Conservation (phyloP, 2,888 invertebrate genomes). For the Apantesis nais region DNA sequence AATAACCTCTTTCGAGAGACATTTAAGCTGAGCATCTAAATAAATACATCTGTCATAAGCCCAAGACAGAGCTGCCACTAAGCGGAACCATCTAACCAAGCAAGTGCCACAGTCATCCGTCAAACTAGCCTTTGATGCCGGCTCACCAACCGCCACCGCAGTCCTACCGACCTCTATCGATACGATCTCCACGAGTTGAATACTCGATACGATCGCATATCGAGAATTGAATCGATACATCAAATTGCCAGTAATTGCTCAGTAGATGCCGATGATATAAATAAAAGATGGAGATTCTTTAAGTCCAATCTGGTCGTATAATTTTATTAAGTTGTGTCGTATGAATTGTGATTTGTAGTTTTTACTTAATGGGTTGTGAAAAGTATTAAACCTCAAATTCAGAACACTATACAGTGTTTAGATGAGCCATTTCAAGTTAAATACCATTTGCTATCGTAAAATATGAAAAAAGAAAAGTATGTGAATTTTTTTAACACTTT, state of each 20-base stretch:
- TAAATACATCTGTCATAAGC: constrained; percentile 11
- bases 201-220: constrained; percentile 41
- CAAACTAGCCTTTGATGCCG: constrained; percentile 18
- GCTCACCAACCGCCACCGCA: constrained; percentile 23
- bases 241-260: constrained; percentile 56
- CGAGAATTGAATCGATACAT: constrained; percentile 52
- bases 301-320: constrained; percentile 31
- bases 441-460: background rate
- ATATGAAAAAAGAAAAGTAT: background rate
- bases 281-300: constrained; percentile 48
- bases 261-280: constrained; percentile 49
- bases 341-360: constrained; percentile 1
- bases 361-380: background rate
- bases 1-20: background rate
- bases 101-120: constrained; percentile 14
- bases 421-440: too few relatives aligned
- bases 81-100: constrained; percentile 1
- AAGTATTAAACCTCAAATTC: background rate
- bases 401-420: background rate
- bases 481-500: background rate
- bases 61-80: constrained; percentile 3
- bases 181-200: constrained; percentile 36
- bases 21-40: background rate
- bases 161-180: constrained; percentile 39
- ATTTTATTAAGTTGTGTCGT: constrained; percentile 7